Evolutionary conservation across 64 coral and sea anemone species (phyloP), one percentile per base, ranked within the genome.

Genomic region (Astreopora myriophthalma): DNA sequence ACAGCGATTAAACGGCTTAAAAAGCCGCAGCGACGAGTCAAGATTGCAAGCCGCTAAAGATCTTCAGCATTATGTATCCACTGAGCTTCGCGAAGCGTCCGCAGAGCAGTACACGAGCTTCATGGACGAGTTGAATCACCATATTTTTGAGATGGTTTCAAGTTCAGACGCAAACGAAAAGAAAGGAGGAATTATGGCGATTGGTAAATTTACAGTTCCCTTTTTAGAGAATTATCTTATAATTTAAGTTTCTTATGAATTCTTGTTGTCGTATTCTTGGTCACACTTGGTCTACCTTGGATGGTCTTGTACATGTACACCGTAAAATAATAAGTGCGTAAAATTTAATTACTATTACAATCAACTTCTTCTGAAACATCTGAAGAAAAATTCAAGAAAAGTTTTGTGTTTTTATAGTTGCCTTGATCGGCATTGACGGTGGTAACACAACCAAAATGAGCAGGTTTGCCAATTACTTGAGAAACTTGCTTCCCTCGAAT

Each of bases 111-210:
- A 84, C 38, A 88, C 90, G 0, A 74, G 79, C 40, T 99, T 99
- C 39, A 99, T 99, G 97, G 97, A 99, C 84, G 94, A 99, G 11
- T 87, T 99, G 16, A 99, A 93, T n/a, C 97, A 96, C 22, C 94
- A 96, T 73, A 99, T 99, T 19, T 99, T 99, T 61, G 97, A 99
- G 34, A 99, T 99, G 97, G 94, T 95, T 29, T 99, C 97, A 7
- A 99, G 97, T 79, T 93, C 90, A 27, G 97, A 99, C 86, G 97
- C 94, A 3, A 95, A 95, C 57, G 97, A 99, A 66, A 99, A 99
- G 66, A 99, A 99, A 69, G 97, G 97, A 76, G 97, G 97, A 76
- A 99, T 99, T 49, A 75, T 99, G 78, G 97, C 97, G 9, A 99
- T 99, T 69, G 94, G 95, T 96, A 69, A 93, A 91, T 74, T 46